These are phyloP conservation scores for Oscheius myriophilus DNA, from an alignment of 2,888 invertebrate species.

Conservation along the genomic window DNA sequence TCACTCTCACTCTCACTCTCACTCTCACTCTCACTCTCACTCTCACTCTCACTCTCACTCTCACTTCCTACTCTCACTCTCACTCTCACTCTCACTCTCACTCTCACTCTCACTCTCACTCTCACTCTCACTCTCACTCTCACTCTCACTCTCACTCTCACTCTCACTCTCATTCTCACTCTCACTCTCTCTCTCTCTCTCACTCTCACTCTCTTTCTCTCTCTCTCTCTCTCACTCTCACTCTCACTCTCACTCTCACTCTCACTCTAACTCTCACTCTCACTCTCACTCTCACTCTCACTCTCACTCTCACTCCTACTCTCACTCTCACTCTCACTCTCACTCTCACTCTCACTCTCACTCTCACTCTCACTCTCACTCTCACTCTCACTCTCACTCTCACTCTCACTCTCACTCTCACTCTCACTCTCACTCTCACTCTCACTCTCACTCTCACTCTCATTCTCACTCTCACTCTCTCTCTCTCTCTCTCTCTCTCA, in stretches of 20 bases:
- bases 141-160: neutral
- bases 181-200: neutral
- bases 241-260: neutral
- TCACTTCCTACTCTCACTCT: neutral
- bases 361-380: neutral
- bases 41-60: neutral
- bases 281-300: neutral
- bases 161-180: neutral
- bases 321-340: neutral
- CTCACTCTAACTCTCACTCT: no score
- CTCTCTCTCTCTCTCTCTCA: neutral
- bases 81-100: neutral
- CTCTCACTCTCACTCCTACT: neutral
- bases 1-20: neutral
- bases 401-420: neutral
- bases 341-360: neutral
- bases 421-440: neutral
- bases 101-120: neutral
- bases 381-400: neutral
- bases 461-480: neutral
- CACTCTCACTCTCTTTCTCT: neutral
- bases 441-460: neutral
- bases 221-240: neutral
- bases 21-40: neutral
- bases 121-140: neutral